phyloP scores from a whole-genome alignment of 2,888 invertebrate genomes.

The Eurytoma adleriae region DNA sequence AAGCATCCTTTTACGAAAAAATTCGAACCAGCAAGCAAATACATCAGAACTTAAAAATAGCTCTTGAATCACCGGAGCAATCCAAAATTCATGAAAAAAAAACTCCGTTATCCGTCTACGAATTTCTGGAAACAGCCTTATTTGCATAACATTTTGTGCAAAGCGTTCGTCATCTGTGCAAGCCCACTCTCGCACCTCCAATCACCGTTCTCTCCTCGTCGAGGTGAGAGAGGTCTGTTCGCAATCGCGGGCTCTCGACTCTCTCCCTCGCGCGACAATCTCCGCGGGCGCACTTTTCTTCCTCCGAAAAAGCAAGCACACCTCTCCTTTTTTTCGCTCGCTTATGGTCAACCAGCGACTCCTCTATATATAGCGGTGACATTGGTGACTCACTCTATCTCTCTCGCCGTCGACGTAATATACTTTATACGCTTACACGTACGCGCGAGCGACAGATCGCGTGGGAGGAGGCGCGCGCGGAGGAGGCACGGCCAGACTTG shows the following conservation, averaged over 20 bases:
- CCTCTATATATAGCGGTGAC: conserved; percentile 73
- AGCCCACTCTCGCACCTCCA: neutral
- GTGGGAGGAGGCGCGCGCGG: conserved; percentile 60
- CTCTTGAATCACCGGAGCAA: too few species aligned
- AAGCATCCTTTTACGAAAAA: too few species aligned
- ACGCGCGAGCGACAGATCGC: conserved; percentile 40
- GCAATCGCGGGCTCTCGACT: neutral
- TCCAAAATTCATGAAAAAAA: too few species aligned
- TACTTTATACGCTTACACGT: neutral
- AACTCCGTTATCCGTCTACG: too few species aligned
- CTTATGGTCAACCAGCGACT: conserved; percentile 63
- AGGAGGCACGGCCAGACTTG: conserved; percentile 36
- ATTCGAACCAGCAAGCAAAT: too few species aligned
- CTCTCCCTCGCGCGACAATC: neutral
- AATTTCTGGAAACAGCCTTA: too few species aligned
- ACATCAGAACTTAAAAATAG: too few species aligned
- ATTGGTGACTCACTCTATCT: conserved; percentile 72
- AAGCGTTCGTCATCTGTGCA: too few species aligned
- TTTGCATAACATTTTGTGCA: too few species aligned
- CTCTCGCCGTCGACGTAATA: conserved; percentile 46
- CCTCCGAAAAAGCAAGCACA: conserved; percentile 12
- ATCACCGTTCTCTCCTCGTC: neutral
- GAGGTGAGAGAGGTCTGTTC: neutral
- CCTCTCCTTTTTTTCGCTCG: conserved; percentile 44
- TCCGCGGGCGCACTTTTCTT: neutral